Evolutionary conservation across 2,888 invertebrate species (phyloP), one percentile per base, ranked within the genome.

Genomic region (Onchidella celtica): DNA sequence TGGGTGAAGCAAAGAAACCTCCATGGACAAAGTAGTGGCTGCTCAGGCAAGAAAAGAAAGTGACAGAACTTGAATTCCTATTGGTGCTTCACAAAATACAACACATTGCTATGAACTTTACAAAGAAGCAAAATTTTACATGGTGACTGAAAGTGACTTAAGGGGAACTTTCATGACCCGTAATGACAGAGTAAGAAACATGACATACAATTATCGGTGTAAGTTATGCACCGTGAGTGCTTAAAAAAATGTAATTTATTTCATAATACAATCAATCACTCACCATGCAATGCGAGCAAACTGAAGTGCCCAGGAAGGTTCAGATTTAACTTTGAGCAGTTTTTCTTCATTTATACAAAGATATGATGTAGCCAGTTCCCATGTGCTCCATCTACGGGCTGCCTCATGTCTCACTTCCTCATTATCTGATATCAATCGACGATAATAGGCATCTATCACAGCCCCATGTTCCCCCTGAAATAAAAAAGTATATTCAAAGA

Each of bases 281-380:
- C 80, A 88, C 91, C 91, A 88, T 84, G 91, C 92, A 79, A 92
- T 91, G 24, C 92, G 86, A 38, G 92, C 90, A 87, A 90, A 91
- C 84, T 90, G 90, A 27, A 90, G 85, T 3, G 89, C 86, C 90
- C 91, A 92, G 1, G 75, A 69, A 24, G 40, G 11, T 68, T 90
- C 90, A 32, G 76, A 82, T 17, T 90, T 89, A 2, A 87, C 86
- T 27, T 83, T 81, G 21, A 81, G 75, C 1, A 90, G 24, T 40
- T 87, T 83, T 6, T 87, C 84, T 1, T 85, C 84, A 80, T 92
- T 91, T 6, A 88, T 29, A 57, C 75, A 81, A 4, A 90, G 82
- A 24, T 87, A 72, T 0, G 90, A 89, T 21, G 90, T 90, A 2
- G 88, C 83, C 88, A 91, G 86, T 81, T 92, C 92, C 92, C 91